Evolutionary conservation across 2,797 vertebrate species (phyloP).

Genomic region (Coranthus polyacanthus): DNA sequence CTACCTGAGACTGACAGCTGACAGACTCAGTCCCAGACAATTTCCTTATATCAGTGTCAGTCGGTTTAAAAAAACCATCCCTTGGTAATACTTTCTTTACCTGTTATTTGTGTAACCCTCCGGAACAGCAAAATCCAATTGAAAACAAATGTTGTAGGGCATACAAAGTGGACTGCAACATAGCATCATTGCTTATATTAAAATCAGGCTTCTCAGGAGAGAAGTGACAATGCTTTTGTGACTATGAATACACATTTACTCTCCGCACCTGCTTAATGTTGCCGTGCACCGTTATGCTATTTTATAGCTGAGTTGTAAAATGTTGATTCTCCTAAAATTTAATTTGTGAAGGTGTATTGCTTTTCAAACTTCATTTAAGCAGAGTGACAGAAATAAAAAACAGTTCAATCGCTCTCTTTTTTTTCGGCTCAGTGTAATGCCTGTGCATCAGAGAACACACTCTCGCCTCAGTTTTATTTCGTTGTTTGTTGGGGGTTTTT

Average conservation of each 20-base stretch:
- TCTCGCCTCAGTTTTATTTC: conserved; percentile 8
- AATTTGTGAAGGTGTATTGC: conserved; percentile 11
- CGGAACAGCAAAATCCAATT: conserved; percentile 54
- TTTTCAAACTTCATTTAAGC: conserved; percentile 30
- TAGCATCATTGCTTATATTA: conserved; percentile 16
- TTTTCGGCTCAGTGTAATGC: too few species aligned
- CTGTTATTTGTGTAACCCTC: conserved; percentile 57
- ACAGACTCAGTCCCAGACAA: conserved; percentile 49
- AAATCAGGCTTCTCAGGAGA: neutral
- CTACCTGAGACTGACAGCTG: conserved; percentile 64
- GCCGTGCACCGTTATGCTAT: neutral
- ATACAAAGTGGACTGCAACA: conserved; percentile 16
- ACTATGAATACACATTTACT: conserved; percentile 10
- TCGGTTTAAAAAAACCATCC: conserved; percentile 44
- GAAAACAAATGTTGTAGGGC: conserved; percentile 36
- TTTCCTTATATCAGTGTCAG: conserved; percentile 62
- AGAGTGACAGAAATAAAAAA: conserved; percentile 13
- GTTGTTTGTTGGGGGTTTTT: neutral
- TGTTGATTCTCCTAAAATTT: conserved; percentile 4
- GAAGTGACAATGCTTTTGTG: neutral
- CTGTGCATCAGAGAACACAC: too few species aligned
- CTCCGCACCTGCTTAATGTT: conserved; percentile 15
- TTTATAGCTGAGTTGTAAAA: conserved; percentile 11
- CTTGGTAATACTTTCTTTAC: conserved; percentile 46
- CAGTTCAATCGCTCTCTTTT: conserved; percentile 6